Evolutionary conservation across 2,797 vertebrate species (phyloP).

Genomic region (Cheirogaleus major): DNA sequence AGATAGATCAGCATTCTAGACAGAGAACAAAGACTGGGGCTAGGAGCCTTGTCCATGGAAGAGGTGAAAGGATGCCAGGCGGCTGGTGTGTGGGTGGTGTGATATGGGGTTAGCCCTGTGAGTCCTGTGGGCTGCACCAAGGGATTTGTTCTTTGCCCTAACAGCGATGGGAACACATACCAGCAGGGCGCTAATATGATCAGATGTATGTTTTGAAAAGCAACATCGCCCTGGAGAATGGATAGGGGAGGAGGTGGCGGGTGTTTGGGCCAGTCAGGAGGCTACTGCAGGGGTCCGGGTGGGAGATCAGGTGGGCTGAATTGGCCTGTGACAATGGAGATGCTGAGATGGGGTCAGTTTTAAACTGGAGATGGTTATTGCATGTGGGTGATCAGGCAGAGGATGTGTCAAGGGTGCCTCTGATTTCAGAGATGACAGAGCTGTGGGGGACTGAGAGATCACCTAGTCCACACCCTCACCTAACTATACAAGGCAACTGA

Average conservation of each 20-base stretch:
- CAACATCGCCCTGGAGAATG: neutral
- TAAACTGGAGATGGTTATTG: neutral
- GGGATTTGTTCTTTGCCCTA: neutral
- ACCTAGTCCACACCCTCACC: neutral
- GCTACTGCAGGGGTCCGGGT: neutral
- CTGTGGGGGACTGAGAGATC: neutral
- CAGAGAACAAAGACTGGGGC: neutral
- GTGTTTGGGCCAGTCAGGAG: neutral
- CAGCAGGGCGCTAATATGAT: neutral
- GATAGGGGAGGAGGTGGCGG: neutral
- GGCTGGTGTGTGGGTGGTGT: neutral
- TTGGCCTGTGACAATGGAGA: neutral
- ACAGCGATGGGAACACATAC: neutral
- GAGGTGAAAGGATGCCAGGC: neutral
- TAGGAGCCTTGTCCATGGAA: neutral
- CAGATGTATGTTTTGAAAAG: conserved; percentile 29
- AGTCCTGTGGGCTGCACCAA: neutral
- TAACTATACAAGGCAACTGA: neutral
- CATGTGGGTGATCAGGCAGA: neutral
- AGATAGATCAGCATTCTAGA: neutral
- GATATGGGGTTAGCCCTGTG: accelerated
- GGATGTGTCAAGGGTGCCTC: accelerated
- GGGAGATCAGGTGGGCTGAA: neutral
- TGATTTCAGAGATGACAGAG: neutral
- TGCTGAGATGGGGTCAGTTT: neutral